Evolutionary conservation across 2,888 invertebrate species (phyloP).

Genomic region (Lordiphosa fenestrarum): DNA sequence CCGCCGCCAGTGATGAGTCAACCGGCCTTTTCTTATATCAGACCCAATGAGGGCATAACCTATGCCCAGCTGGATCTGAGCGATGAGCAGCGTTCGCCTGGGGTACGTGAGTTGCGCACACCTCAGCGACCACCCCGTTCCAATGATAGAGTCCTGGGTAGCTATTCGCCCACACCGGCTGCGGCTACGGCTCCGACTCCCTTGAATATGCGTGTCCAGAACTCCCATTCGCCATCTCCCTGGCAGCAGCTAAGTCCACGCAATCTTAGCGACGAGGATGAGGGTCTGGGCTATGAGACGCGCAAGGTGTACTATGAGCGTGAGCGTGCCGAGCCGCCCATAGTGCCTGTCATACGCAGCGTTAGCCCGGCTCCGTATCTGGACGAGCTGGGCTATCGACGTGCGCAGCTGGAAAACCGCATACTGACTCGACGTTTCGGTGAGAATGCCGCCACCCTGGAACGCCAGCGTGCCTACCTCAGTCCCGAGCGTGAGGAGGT

Average conservation of each 20-base stretch:
- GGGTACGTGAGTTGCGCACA: not conserved
- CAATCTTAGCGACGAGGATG: slow-evolving; percentile 87
- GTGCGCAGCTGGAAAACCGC: slow-evolving; percentile 88
- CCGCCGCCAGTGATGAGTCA: slow-evolving; percentile 87
- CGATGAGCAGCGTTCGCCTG: slow-evolving; percentile 48
- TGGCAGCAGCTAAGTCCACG: slow-evolving; percentile 79
- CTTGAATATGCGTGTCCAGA: slow-evolving; percentile 66
- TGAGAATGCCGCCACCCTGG: slow-evolving; percentile 69
- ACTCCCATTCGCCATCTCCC: slow-evolving; percentile 76
- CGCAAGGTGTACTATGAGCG: slow-evolving; percentile 81
- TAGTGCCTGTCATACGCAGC: slow-evolving; percentile 84
- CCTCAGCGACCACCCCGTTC: slow-evolving; percentile 46
- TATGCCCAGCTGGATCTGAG: slow-evolving; percentile 86
- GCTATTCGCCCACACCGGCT: slow-evolving; percentile 42
- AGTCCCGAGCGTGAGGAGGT: slow-evolving; percentile 19
- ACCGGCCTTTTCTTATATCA: slow-evolving; percentile 91
- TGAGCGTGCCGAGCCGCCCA: slow-evolving; percentile 81
- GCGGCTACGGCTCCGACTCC: slow-evolving; percentile 21
- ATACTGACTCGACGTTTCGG: slow-evolving; percentile 84
- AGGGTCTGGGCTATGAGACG: slow-evolving; percentile 87
- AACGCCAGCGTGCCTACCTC: slow-evolving; percentile 79
- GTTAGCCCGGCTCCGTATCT: slow-evolving; percentile 82
- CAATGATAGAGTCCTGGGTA: slow-evolving; percentile 35
- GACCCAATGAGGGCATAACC: slow-evolving; percentile 84
- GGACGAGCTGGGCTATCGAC: slow-evolving; percentile 84